phyloP scores from a whole-genome alignment of 1,140 invertebrate genomes.

The Cyrtorhinus lividipennis region DNA sequence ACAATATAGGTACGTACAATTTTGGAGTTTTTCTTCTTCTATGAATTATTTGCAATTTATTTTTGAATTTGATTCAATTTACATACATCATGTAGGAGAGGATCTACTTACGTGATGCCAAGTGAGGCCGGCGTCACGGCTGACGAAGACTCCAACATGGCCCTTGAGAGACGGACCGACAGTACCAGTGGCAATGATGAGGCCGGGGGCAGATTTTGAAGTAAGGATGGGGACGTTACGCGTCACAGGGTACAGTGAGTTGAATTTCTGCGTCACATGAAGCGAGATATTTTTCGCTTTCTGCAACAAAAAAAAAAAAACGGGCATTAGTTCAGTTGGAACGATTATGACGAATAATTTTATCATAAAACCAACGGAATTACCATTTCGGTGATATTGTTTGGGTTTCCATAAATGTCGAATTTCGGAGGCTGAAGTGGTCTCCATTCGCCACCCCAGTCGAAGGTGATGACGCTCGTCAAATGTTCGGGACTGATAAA shows the following conservation, averaged over 20 bases:
- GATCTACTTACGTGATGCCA: slow-evolving; percentile 52
- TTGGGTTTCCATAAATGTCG: slow-evolving; percentile 47
- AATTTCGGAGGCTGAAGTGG: slow-evolving; percentile 47
- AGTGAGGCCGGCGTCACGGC: slow-evolving; percentile 65
- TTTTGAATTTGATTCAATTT: too few species aligned
- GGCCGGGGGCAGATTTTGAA: slow-evolving; percentile 70
- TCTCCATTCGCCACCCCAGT: slow-evolving; percentile 72
- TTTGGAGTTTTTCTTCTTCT: too few species aligned
- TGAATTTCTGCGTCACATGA: slow-evolving; percentile 74
- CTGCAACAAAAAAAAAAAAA: slow-evolving; percentile 28
- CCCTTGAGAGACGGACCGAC: slow-evolving; percentile 63
- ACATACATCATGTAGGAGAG: too few species aligned
- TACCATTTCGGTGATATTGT: too few species aligned
- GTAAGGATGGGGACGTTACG: slow-evolving; percentile 68
- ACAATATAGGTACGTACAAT: too few species aligned
- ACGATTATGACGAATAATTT: not conserved
- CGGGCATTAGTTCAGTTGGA: slow-evolving; percentile 1
- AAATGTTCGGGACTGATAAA: slow-evolving; percentile 54
- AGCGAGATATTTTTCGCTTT: slow-evolving; percentile 55
- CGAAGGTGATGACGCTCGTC: slow-evolving; percentile 68
- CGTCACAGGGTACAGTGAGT: slow-evolving; percentile 61
- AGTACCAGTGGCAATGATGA: slow-evolving; percentile 73
- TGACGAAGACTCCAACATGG: slow-evolving; percentile 58
- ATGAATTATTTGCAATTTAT: too few species aligned
- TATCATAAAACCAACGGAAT: slow-evolving; percentile 30